Conservation (phyloP, 2,113 vertebrate genomes). For the Conger conger region DNA sequence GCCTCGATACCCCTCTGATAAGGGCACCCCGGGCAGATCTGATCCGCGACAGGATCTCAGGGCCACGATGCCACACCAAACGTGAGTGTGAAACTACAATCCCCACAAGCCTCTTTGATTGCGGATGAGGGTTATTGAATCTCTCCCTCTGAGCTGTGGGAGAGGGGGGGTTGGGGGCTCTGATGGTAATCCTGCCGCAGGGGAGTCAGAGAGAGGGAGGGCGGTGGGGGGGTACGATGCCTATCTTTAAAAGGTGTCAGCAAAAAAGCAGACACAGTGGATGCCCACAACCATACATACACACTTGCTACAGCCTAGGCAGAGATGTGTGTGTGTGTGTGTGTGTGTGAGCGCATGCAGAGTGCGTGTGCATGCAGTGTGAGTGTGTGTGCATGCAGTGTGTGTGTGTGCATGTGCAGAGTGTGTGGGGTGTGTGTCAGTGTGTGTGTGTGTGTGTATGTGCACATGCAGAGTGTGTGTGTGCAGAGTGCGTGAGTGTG, state of each 20-base stretch:
- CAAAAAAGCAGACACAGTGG: background rate
- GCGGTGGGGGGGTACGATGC: background rate
- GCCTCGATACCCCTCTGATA: too few relatives aligned
- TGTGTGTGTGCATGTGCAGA: too few relatives aligned
- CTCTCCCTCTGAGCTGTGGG: conserved; percentile 9
- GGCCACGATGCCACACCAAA: conserved; percentile 5
- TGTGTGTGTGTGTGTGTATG: background rate
- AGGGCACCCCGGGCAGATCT: too few relatives aligned
- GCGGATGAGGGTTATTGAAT: conserved; percentile 14
- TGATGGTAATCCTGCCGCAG: conserved; percentile 7
- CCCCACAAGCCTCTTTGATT: conserved; percentile 16
- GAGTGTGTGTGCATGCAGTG: too few relatives aligned
- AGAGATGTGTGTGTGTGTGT: conserved; percentile 23
- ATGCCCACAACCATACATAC: conserved; percentile 12
- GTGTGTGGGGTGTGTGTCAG: conserved; percentile 32
- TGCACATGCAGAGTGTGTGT: too few relatives aligned
- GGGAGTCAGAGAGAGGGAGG: conserved; percentile 3
- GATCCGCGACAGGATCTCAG: too few relatives aligned
- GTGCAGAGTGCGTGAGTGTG: too few relatives aligned
- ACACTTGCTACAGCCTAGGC: conserved; percentile 23
- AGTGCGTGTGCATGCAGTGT: background rate
- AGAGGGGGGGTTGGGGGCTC: background rate
- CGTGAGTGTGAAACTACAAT: background rate
- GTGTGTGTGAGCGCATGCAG: too few relatives aligned
- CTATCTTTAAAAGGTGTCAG: background rate